A percentile compares a stretch with the other conserved stretches of the same genome.
Evolutionary conservation across 2,888 invertebrate genomes (phyloP).

Genomic region (Drosophila macrospina): DNA sequence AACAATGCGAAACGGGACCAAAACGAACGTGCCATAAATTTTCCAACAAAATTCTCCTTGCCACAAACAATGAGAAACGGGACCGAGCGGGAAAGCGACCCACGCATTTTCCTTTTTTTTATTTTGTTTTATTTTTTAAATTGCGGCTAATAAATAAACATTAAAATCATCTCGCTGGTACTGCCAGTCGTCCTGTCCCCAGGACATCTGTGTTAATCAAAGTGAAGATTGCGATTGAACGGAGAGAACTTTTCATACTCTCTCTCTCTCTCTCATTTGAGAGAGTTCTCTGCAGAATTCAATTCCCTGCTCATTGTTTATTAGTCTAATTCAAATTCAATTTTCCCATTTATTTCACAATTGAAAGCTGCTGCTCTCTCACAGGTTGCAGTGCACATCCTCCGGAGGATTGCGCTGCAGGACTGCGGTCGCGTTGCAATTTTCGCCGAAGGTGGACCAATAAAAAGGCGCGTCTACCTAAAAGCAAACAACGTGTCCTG

Average conservation of each 20-base stretch:
- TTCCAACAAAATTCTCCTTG: constrained; percentile 44
- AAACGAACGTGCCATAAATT: constrained; percentile 77
- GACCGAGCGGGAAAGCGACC: constrained; percentile 55
- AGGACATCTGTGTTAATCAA: background rate
- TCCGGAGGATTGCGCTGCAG: constrained; percentile 39
- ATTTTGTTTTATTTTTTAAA: constrained; percentile 31
- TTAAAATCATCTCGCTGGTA: background rate
- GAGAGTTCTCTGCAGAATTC: background rate
- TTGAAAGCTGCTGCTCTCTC: background rate
- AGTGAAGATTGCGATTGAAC: background rate
- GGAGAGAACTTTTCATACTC: background rate
- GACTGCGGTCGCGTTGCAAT: constrained; percentile 57
- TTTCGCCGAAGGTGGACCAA: constrained; percentile 76
- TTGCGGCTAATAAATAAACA: constrained; percentile 30
- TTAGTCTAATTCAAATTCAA: background rate
- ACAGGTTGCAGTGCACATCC: constrained; percentile 17
- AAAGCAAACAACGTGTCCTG: constrained; percentile 10
- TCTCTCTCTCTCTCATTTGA: no score
- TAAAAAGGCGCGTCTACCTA: constrained; percentile 74
- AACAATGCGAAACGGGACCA: constrained; percentile 56
- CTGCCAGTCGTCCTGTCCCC: background rate
- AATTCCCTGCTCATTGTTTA: constrained; percentile 2
- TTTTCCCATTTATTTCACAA: constrained; percentile 17
- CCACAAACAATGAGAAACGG: constrained; percentile 56
- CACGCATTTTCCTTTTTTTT: constrained; percentile 70